Percentiles rank a stretch among this genome's conserved stretches.
These are phyloP conservation scores for Nixonia krombeini DNA, from an alignment of 1,140 invertebrate species.

Conservation along the genomic window DNA sequence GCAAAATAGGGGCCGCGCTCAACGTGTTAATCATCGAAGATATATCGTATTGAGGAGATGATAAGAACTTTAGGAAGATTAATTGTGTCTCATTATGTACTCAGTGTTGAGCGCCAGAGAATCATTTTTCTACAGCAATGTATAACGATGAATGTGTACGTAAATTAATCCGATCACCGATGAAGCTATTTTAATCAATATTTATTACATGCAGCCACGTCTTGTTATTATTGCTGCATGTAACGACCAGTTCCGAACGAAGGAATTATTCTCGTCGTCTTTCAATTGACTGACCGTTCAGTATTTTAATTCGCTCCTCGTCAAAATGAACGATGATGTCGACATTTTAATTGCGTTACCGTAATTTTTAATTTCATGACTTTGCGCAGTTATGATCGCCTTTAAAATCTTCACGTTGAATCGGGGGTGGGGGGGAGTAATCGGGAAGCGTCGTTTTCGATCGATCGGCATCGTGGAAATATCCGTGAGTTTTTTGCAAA, in stretches of 20 bases:
- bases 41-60: constrained; percentile 31
- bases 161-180: constrained; percentile 26
- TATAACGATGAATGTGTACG: constrained; percentile 10
- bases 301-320: no score
- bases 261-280: no score
- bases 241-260: no score
- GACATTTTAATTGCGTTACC: no score
- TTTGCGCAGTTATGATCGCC: constrained; percentile 9
- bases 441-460: constrained; percentile 16
- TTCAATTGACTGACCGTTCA: no score
- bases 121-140: constrained; percentile 40
- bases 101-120: constrained; percentile 37
- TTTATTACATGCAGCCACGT: constrained; percentile 26
- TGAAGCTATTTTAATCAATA: constrained; percentile 29
- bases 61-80: constrained; percentile 49
- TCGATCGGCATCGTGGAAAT: constrained; percentile 12
- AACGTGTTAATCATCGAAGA: constrained; percentile 49
- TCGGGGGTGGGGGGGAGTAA: constrained; percentile 27
- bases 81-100: constrained; percentile 36
- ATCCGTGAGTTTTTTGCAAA: constrained; percentile 1
- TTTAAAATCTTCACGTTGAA: constrained; percentile 9
- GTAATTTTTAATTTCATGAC: no score
- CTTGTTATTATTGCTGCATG: no score
- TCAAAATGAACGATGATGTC: no score
- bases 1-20: no score